Evolutionary conservation across 2,113 vertebrate species (phyloP), one percentile per base, ranked within the genome.

Genomic region (Bujurquina vittata): DNA sequence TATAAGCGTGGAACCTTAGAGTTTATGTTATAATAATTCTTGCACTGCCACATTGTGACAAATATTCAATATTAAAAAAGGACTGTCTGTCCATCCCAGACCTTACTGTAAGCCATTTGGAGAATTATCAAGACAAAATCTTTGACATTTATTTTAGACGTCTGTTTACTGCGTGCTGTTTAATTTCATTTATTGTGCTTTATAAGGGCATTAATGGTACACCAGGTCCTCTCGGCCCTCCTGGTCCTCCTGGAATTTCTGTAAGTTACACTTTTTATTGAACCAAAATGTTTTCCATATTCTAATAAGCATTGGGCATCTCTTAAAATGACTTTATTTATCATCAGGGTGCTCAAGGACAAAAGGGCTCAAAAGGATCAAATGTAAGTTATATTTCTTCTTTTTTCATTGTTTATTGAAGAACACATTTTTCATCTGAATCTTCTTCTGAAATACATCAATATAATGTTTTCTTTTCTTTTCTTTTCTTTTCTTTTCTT

Each of bases 321-420:
- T 81, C 1, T 74, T 49, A 43, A 0, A 67, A 0, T 87, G 33
- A 73, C 79, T 9, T 65, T 63, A 18, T 61, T 57, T 80, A 10
- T 84, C 76, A 83, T 3, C 84, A 99, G 98, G 98, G 98, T 84
- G 85, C 98, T 76, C 96, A 96, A 91, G 98, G 98, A 92, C 97
- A 97, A 33, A 99, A 99, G 88, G 98, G 98, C 46, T 96, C 97
- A 60, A 99, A 99, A 94, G 98, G 98, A 88, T 97, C 98, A 46
- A 35, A 33, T 1, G 98, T 99, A 92, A 98, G 98, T 97, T 57
- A 1, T 59, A 76, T 72, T 69, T 18, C 2, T n/a, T 92, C 22
- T 72, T 33, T 33, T 33, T 33, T 33, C 8, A 20, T 4, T 31
- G 10, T 35, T 83, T 79, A 37, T 37, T 57, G 4, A 10, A 9